Conservation (phyloP, 2,888 invertebrate species). For the Gymnosoma rotundatum region DNA sequence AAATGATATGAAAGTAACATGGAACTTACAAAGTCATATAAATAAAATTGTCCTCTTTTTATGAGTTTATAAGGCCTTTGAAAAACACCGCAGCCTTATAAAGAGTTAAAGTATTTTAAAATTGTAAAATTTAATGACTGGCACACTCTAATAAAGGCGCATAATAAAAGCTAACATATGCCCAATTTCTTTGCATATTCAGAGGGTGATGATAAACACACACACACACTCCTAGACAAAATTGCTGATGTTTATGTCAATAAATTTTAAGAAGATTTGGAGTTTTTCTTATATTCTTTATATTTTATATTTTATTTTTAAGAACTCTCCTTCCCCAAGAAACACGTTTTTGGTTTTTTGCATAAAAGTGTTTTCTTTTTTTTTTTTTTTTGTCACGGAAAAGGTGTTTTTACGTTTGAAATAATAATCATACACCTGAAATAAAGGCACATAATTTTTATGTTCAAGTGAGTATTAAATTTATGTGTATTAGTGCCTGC, state of each 20-base stretch:
- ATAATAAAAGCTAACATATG: background rate
- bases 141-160: constrained; percentile 5
- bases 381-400: background rate
- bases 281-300: constrained; percentile 46
- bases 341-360: background rate
- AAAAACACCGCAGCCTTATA: constrained; percentile 21
- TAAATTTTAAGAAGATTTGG: constrained; percentile 67
- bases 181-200: background rate
- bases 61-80: constrained; percentile 64
- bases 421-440: constrained; percentile 38
- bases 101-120: constrained; percentile 32
- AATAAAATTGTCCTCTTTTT: constrained; percentile 64
- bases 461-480: constrained; percentile 49
- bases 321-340: background rate
- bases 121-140: constrained; percentile 65
- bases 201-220: background rate
- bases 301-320: constrained; percentile 52
- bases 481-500: background rate
- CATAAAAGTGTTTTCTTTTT: constrained; percentile 28
- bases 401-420: constrained; percentile 19
- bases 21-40: constrained; percentile 25
- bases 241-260: constrained; percentile 54
- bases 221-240: background rate
- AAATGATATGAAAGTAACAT: constrained; percentile 17
- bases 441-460: constrained; percentile 47